A percentile compares a stretch with the other conserved stretches of the same genome.
phyloP scores from a whole-genome alignment of 1,140 invertebrate genomes.

The Atta cephalotes region DNA sequence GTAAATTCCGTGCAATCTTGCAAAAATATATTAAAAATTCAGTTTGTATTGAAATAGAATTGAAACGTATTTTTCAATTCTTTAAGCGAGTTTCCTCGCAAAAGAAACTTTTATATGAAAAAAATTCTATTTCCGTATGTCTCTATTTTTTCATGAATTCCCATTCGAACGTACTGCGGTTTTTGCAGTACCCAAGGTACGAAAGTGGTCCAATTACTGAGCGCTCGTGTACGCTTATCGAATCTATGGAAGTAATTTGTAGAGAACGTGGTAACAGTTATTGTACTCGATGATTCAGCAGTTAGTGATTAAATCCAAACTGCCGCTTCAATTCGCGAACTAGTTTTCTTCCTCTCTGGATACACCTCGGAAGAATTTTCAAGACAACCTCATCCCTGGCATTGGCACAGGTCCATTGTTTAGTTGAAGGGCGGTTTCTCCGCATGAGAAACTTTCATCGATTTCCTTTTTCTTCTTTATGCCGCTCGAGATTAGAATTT shows the following conservation, averaged over 20 bases:
- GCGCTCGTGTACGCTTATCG: constrained; percentile 21
- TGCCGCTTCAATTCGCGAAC: constrained; percentile 23
- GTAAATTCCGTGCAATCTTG: background rate
- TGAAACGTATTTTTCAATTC: background rate
- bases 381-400: constrained; percentile 40
- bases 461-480: constrained; percentile 52
- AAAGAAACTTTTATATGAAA: background rate
- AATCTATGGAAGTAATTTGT: constrained; percentile 47
- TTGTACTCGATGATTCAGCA: constrained; percentile 41
- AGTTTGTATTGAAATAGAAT: background rate
- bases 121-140: background rate
- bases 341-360: constrained; percentile 37
- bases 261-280: constrained; percentile 13
- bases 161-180: background rate
- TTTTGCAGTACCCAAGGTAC: background rate
- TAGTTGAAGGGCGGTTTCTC: constrained; percentile 59
- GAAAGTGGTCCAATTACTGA: constrained; percentile 31
- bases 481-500: constrained; percentile 48
- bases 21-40: background rate
- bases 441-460: constrained; percentile 47
- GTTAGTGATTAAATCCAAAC: constrained; percentile 51
- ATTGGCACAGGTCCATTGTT: constrained; percentile 54
- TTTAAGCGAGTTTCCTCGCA: background rate
- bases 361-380: constrained; percentile 35
- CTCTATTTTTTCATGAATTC: background rate